A percentile compares a stretch with the other conserved stretches of the same genome.
These are phyloP conservation scores for Myrmecobius fasciatus DNA, from an alignment of 2,113 vertebrate genomes.

Conservation along the genomic window DNA sequence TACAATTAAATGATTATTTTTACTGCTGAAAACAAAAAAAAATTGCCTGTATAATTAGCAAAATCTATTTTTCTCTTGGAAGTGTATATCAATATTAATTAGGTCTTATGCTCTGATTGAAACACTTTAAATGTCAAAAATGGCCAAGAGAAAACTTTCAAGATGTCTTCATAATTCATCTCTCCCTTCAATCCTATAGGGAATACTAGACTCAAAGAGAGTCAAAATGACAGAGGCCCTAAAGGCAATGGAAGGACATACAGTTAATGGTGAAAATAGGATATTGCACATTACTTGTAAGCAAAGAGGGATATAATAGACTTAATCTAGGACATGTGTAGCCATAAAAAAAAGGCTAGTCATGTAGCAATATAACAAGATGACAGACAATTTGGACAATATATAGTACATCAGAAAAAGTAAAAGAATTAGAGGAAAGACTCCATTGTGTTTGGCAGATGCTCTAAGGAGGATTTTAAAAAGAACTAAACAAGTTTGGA, in stretches of 20 bases:
- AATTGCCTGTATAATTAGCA: constrained; percentile 27
- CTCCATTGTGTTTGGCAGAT: not conserved
- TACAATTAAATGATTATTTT: constrained; percentile 37
- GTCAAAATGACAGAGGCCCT: not conserved
- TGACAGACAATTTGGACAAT: not conserved
- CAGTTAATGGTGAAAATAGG: not conserved
- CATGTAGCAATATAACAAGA: not conserved
- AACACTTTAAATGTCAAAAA: constrained; percentile 12
- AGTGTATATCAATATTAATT: constrained; percentile 15
- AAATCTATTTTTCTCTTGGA: constrained; percentile 25
- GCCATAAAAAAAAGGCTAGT: not conserved
- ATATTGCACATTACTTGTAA: not conserved
- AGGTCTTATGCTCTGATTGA: not conserved
- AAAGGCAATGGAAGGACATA: not conserved
- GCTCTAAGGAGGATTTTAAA: not conserved
- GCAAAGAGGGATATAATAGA: not conserved
- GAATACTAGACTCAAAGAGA: not conserved
- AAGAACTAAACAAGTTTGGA: not conserved
- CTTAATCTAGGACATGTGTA: not conserved
- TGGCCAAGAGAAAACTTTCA: not conserved
- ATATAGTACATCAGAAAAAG: not conserved
- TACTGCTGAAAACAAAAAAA: constrained; percentile 46
- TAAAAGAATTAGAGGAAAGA: not conserved
- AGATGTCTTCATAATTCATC: not conserved
- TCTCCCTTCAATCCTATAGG: not conserved